These are phyloP conservation scores for Dasysyrphus tricinctus DNA, from an alignment of 2,888 invertebrate genomes.

Conservation along the genomic window DNA sequence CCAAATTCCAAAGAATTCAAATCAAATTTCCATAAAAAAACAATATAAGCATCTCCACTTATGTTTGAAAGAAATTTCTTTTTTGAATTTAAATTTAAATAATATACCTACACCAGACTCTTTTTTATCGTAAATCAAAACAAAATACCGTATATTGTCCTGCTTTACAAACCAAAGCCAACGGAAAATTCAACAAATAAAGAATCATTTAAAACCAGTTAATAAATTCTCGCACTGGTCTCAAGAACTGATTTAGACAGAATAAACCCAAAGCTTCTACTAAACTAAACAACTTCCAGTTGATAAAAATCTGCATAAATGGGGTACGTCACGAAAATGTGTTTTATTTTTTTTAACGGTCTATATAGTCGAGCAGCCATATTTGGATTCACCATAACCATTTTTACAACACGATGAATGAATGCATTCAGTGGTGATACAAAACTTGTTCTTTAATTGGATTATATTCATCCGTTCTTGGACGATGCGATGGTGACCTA, in stretches of 20 bases:
- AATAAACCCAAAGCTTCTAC: constrained; percentile 7
- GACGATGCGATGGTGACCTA: constrained; percentile 8
- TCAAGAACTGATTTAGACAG: not conserved
- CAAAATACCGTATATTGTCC: constrained; percentile 32
- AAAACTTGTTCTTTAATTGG: constrained; percentile 42
- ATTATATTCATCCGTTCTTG: constrained; percentile 24
- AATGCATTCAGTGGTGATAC: constrained; percentile 28
- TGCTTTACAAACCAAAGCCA: constrained; percentile 23
- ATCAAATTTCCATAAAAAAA: not conserved
- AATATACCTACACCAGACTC: not conserved
- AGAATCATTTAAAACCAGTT: constrained; percentile 33
- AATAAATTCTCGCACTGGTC: constrained; percentile 17
- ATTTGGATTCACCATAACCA: not conserved
- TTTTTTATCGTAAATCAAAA: constrained; percentile 11
- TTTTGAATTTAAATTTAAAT: constrained; percentile 1
- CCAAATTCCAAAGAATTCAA: not conserved
- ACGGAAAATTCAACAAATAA: constrained; percentile 19
- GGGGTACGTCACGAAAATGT: constrained; percentile 22
- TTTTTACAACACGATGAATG: not conserved
- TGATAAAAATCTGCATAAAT: constrained; percentile 33
- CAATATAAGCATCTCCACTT: no score
- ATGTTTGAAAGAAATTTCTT: not conserved
- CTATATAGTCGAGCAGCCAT: not conserved
- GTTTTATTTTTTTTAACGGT: not conserved
- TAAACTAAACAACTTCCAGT: not conserved